phyloP scores from a whole-genome alignment of 2,113 vertebrate genomes.

The Macquaria australasica region DNA sequence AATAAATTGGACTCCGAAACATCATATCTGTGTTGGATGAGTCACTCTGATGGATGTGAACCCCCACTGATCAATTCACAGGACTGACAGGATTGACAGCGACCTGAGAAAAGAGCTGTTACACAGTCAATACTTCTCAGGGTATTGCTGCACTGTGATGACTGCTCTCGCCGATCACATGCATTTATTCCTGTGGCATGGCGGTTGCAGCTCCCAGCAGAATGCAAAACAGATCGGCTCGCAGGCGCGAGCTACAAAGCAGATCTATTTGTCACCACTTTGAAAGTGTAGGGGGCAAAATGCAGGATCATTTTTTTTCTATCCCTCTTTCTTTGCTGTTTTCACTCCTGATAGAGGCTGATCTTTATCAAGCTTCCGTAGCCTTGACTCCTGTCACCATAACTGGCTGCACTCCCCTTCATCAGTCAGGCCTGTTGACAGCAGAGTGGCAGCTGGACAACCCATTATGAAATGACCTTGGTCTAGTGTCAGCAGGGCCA shows the following conservation, averaged over 20 bases:
- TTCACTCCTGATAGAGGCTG: constrained; percentile 74
- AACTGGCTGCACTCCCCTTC: constrained; percentile 65
- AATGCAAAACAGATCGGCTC: constrained; percentile 68
- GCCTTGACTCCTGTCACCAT: constrained; percentile 79
- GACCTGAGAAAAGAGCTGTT: constrained; percentile 67
- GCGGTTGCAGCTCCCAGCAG: constrained; percentile 41
- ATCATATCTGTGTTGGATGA: constrained; percentile 56
- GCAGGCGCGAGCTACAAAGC: constrained; percentile 46
- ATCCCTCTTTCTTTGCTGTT: constrained; percentile 62
- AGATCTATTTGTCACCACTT: constrained; percentile 76
- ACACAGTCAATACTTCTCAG: constrained; percentile 60
- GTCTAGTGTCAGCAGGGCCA: constrained; percentile 70
- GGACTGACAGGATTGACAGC: constrained; percentile 63
- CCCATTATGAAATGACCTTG: constrained; percentile 84
- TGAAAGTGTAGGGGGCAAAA: constrained; percentile 67
- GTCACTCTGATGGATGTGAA: constrained; percentile 65
- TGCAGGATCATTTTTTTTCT: constrained; percentile 77
- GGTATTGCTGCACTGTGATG: constrained; percentile 52
- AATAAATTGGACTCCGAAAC: constrained; percentile 52
- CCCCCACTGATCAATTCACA: constrained; percentile 69
- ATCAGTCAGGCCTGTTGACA: constrained; percentile 81
- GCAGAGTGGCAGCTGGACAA: constrained; percentile 77
- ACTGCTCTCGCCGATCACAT: constrained; percentile 62
- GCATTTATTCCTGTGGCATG: constrained; percentile 61
- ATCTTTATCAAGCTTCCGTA: constrained; percentile 79